Conservation (phyloP, 1,140 invertebrate species). For the Cherax quadricarinatus region DNA sequence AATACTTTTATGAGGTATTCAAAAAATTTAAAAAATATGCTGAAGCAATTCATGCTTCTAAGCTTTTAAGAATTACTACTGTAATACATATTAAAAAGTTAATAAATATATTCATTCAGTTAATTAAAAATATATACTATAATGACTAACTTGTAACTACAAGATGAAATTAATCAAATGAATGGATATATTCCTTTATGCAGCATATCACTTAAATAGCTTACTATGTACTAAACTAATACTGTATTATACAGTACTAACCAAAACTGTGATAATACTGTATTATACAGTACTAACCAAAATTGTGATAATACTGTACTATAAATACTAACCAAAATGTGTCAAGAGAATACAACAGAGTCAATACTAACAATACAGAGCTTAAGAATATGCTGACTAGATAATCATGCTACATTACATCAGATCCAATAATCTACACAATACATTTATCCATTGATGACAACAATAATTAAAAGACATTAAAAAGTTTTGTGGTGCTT, state of each 20-base stretch:
- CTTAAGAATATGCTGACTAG: constrained; percentile 44
- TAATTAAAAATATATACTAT: not conserved
- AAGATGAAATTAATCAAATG: constrained; percentile 3
- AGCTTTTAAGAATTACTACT: not conserved
- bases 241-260: not conserved
- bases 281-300: not conserved
- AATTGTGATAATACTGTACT: not conserved
- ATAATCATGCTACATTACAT: constrained; percentile 54
- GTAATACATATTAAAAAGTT: not conserved
- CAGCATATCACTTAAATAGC: not conserved
- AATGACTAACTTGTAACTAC: not conserved
- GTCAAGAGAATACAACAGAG: not conserved
- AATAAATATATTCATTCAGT: not conserved
- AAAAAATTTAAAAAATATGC: constrained; percentile 21
- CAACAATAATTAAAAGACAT: not conserved
- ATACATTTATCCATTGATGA: constrained; percentile 41
- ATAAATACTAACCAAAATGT: not conserved
- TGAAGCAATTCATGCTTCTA: not conserved
- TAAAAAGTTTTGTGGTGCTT: constrained; percentile 12
- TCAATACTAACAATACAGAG: not conserved
- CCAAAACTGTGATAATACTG: not conserved
- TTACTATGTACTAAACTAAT: not conserved
- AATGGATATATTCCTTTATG: not conserved
- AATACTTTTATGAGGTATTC: constrained; percentile 7
- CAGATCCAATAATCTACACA: constrained; percentile 20